phyloP scores from a whole-genome alignment of 2,888 invertebrate genomes.

The Himalopsyche kuldschensis region DNA sequence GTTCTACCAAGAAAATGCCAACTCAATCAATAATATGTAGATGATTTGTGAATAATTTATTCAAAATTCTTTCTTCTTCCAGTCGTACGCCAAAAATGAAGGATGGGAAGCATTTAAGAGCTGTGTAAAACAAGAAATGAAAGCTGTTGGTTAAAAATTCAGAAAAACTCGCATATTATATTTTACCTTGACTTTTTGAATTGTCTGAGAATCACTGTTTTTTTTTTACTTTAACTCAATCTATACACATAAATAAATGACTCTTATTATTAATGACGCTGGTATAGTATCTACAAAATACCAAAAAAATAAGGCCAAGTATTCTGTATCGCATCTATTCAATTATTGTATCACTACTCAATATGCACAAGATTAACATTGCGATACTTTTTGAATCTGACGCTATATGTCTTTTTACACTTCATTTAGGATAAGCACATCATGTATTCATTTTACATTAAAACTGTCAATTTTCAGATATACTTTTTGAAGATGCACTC shows the following conservation, averaged over 20 bases:
- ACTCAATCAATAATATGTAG: no score
- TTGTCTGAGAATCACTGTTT: neutral
- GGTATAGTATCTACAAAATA: neutral
- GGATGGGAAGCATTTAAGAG: conserved; percentile 92
- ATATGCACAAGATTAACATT: neutral
- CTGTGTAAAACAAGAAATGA: conserved; percentile 91
- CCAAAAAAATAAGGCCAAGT: neutral
- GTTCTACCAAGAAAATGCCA: no score
- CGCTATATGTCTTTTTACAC: no score
- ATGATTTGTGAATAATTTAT: no score
- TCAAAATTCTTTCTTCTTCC: conserved; percentile 49
- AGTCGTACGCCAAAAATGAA: conserved; percentile 86
- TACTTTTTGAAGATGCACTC: no score
- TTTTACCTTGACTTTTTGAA: neutral
- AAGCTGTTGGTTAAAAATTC: conserved; percentile 59
- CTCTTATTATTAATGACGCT: neutral
- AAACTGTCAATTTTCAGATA: no score
- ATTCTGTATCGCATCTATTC: neutral
- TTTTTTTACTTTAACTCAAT: neutral
- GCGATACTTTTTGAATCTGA: neutral
- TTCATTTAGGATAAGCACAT: no score
- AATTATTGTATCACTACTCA: neutral
- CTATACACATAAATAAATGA: neutral
- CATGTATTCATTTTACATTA: no score
- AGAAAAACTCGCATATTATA: neutral